Percentiles rank a stretch among this genome's conserved stretches.
Evolutionary conservation across 2,113 vertebrate species (phyloP).

Genomic region (Tyto alba): DNA sequence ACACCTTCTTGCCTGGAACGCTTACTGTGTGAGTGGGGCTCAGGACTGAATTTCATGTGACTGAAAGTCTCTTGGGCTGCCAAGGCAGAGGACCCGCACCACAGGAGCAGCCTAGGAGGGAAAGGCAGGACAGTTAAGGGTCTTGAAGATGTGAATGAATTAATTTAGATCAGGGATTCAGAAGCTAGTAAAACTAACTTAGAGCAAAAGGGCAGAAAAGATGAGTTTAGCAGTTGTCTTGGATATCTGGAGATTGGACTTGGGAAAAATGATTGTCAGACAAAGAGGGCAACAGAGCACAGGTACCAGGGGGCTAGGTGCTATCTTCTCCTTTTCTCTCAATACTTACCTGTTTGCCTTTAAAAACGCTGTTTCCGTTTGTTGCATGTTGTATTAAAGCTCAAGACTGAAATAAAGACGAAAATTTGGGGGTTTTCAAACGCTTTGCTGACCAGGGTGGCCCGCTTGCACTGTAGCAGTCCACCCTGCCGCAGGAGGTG

Average conservation of each 20-base stretch:
- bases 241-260: not conserved
- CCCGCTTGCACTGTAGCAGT: too few species aligned
- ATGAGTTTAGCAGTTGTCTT: not conserved
- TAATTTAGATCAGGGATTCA: not conserved
- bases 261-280: not conserved
- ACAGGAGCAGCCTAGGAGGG: accelerated
- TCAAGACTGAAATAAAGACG: not conserved
- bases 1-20: not conserved
- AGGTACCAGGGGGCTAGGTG: not conserved
- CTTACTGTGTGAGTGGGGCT: not conserved
- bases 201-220: not conserved
- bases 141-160: not conserved
- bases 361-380: not conserved
- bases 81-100: not conserved
- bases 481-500: not conserved
- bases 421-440: not conserved
- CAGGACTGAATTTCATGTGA: not conserved
- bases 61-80: not conserved
- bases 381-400: not conserved
- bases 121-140: not conserved
- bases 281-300: not conserved
- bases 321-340: not conserved
- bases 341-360: not conserved
- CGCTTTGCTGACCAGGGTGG: not conserved
- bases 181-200: not conserved